phyloP scores from a whole-genome alignment of 2,113 vertebrate species.

The Vicugna pacos region DNA sequence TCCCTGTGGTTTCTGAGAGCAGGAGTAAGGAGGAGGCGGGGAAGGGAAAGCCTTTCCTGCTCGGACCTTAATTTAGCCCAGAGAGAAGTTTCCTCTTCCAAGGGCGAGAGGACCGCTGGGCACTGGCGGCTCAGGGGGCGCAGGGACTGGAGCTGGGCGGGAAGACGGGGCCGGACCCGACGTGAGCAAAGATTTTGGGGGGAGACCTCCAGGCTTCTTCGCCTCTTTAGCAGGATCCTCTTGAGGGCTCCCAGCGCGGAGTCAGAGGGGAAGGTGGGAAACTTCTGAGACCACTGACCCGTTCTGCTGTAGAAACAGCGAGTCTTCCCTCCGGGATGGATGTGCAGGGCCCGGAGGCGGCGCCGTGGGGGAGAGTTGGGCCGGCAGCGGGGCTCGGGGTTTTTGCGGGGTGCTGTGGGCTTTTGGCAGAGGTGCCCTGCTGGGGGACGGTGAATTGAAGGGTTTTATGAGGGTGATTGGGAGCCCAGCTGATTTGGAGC shows the following conservation, averaged over 20 bases:
- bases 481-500: background rate
- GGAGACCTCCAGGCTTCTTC: background rate
- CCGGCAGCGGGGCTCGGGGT: background rate
- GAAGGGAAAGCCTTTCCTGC: background rate
- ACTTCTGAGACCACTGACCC: background rate
- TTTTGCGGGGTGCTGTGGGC: background rate
- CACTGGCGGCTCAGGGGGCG: background rate
- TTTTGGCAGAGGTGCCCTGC: background rate
- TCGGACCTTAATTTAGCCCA: background rate
- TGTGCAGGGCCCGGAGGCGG: background rate
- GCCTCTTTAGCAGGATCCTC: background rate
- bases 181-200: constrained; percentile 13
- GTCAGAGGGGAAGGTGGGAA: background rate
- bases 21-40: background rate
- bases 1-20: background rate
- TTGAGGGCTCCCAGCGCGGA: background rate
- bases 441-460: background rate
- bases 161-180: background rate
- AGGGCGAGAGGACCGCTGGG: background rate
- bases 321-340: background rate
- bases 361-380: background rate
- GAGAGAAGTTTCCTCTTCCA: constrained; percentile 54
- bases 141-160: background rate
- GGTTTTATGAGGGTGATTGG: background rate
- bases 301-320: background rate